Evolutionary conservation across 2,113 vertebrate genomes (phyloP), one percentile per base, ranked within the genome.

Genomic region (Carlito syrichta): DNA sequence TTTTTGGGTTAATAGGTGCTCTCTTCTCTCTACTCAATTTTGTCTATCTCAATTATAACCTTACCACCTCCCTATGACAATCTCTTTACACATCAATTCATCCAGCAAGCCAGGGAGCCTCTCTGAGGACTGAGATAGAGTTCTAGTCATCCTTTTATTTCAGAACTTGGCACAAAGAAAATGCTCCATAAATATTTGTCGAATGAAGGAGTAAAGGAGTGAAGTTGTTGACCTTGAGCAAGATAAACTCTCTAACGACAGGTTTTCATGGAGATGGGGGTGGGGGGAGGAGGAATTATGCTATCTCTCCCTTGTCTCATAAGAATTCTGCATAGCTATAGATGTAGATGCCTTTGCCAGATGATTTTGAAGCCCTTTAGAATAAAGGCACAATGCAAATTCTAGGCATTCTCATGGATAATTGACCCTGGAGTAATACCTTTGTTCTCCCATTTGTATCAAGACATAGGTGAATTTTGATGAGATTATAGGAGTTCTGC

Each of bases 401-500:
- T 74, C 86, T 77, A 79, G 79, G 48, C 45, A 82, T 86, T 82
- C 69, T 95, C 66, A 66, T 81, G 89, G 84, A 87, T 43, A n/a
- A 43, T 73, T 56, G 79, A 87, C n/a, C 40, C 32, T 89, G 56
- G 82, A 89, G 8, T 62, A 74, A 92, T 48, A 87, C 40, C 17
- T 96, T 71, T 79, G 30, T 95, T 92, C 45, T 95, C 40, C 13
- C 52, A 50, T 77, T 69, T 88, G 32, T 82, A 43, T 63, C 12
- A 40, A 96, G 86, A 95, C 8, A n/a, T 8, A 58, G 62, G 79
- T 94, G 69, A 97, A 93, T 94, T 92, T 62, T 94, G 52, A 81
- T 93, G 92, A 86, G 58, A 74, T 93, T 62, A 50, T 45, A 84
- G 81, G 25, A 96, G 74, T 71, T 16, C 32, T 40, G 43, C 48